Percentiles rank a stretch among this genome's conserved stretches.
These are phyloP conservation scores for Phthorimaea operculella DNA, from an alignment of 1,140 invertebrate genomes.

Conservation along the genomic window DNA sequence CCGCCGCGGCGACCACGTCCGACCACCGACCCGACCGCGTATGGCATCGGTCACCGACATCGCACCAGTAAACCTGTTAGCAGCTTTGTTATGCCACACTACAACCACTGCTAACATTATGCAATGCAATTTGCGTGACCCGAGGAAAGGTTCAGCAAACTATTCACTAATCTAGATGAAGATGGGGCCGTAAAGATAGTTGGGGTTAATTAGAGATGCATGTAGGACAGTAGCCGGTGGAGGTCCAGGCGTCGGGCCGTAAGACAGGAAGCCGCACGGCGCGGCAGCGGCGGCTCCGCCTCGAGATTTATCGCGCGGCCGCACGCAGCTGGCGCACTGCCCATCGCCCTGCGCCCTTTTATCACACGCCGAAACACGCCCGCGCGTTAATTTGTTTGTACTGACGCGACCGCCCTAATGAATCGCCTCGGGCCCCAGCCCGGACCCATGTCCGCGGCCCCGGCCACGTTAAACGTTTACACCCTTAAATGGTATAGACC, in stretches of 20 bases:
- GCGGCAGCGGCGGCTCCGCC: constrained; percentile 11
- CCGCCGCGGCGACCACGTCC: constrained; percentile 13
- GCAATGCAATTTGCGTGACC: too few species aligned
- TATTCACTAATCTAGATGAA: too few species aligned
- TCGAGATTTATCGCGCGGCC: constrained; percentile 50
- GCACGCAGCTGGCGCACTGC: constrained; percentile 54
- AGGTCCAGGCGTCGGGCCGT: background rate
- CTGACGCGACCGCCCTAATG: constrained; percentile 60
- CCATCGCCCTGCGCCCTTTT: constrained; percentile 57
- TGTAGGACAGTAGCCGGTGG: background rate
- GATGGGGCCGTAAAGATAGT: too few species aligned
- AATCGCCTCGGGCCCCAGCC: constrained; percentile 55
- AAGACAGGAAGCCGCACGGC: constrained; percentile 2
- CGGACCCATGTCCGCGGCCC: constrained; percentile 52
- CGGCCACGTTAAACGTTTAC: constrained; percentile 50
- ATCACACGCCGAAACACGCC: constrained; percentile 59
- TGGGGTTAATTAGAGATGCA: background rate
- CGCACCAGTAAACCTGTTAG: constrained; percentile 3
- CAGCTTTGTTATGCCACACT: background rate
- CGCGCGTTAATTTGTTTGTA: constrained; percentile 65
- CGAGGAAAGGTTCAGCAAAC: too few species aligned
- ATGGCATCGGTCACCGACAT: constrained; percentile 26
- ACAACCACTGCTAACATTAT: background rate
- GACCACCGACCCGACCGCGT: constrained; percentile 4
- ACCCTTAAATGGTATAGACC: constrained; percentile 45